phyloP scores from a whole-genome alignment of 2,888 invertebrate genomes.

The Drosophila hamatofila region DNA sequence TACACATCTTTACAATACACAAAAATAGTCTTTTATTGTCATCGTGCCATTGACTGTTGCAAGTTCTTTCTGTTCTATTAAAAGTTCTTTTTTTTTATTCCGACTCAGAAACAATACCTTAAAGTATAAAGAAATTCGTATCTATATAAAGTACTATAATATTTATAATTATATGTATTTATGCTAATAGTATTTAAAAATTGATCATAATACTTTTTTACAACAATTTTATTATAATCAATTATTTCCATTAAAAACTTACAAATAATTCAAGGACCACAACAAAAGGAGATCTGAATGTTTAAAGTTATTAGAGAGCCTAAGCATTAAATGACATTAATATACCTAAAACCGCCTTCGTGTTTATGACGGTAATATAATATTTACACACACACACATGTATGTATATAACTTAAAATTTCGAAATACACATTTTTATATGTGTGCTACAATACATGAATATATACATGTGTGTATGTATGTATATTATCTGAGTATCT shows the following conservation, averaged over 20 bases:
- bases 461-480: background rate
- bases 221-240: too few relatives aligned
- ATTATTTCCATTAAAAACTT: background rate
- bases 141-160: too few relatives aligned
- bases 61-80: too few relatives aligned
- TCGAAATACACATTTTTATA: background rate
- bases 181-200: too few relatives aligned
- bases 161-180: too few relatives aligned
- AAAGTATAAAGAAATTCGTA: too few relatives aligned
- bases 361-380: conserved; percentile 2
- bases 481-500: conserved; percentile 46
- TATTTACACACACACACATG: background rate
- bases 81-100: too few relatives aligned
- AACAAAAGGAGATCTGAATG: background rate
- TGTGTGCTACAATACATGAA: background rate
- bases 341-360: background rate
- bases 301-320: background rate
- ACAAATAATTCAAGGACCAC: background rate
- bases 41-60: too few relatives aligned
- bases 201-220: too few relatives aligned
- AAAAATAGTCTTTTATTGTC: too few relatives aligned
- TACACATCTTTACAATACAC: too few relatives aligned
- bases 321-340: background rate
- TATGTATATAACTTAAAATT: background rate
- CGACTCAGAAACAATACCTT: too few relatives aligned